Conservation (phyloP, 2,113 vertebrate genomes). For the Girardinichthys multiradiatus region DNA sequence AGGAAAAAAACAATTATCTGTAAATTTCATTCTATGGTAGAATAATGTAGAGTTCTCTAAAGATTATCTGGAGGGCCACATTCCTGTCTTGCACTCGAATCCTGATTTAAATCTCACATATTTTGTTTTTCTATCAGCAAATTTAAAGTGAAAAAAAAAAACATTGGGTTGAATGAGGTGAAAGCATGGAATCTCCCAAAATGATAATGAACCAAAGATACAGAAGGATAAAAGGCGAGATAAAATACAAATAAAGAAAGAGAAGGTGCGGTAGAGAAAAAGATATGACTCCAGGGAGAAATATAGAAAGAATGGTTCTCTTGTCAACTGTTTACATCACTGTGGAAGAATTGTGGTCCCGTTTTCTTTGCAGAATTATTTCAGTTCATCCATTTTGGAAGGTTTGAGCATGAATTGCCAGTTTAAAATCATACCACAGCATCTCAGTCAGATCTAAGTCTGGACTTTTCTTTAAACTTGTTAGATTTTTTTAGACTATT, state of each 20-base stretch:
- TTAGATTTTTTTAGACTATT: too few species aligned
- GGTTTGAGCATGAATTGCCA: too few species aligned
- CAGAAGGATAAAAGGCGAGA: neutral
- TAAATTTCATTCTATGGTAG: neutral
- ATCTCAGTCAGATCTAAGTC: too few species aligned
- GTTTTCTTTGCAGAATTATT: too few species aligned
- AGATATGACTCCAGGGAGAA: neutral
- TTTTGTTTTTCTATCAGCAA: neutral
- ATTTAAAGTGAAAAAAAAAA: neutral
- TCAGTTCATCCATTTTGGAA: too few species aligned
- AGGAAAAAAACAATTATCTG: too few species aligned
- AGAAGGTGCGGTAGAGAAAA: constrained; percentile 12
- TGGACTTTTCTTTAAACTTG: too few species aligned
- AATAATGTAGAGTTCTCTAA: neutral
- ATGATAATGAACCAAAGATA: neutral
- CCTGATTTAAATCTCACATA: neutral
- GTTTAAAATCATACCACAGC: too few species aligned
- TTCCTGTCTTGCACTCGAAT: neutral
- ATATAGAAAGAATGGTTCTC: constrained; percentile 9
- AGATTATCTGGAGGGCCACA: neutral
- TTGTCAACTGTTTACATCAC: too few species aligned
- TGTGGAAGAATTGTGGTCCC: too few species aligned
- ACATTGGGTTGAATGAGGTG: neutral
- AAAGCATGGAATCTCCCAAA: neutral
- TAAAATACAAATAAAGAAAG: constrained; percentile 12